phyloP scores from a whole-genome alignment of 1,140 invertebrate genomes.

The Drosophila tristis region DNA sequence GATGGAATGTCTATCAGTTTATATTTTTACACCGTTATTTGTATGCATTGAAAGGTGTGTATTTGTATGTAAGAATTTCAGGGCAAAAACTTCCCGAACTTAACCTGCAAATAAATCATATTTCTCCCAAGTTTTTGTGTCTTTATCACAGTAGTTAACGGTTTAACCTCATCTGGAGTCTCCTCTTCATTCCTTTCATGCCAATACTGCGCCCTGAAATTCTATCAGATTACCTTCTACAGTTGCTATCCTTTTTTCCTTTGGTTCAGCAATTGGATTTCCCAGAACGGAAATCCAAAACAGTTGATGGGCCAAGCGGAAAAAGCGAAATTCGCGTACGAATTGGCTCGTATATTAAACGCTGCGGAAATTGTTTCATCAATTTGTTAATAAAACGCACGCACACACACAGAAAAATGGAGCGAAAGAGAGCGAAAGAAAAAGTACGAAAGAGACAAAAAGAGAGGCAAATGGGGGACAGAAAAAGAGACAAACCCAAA shows the following conservation, averaged over 20 bases:
- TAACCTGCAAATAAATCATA: not conserved
- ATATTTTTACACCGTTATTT: slow-evolving; percentile 8
- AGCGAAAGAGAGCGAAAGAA: slow-evolving; percentile 6
- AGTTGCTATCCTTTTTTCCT: not conserved
- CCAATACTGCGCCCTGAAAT: not conserved
- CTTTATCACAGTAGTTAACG: no score
- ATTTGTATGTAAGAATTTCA: not conserved
- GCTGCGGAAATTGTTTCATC: slow-evolving; percentile 82
- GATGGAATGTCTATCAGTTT: slow-evolving; percentile 25
- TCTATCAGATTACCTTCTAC: not conserved
- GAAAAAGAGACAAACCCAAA: no score
- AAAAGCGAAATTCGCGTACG: slow-evolving; percentile 26
- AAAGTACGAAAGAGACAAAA: no score
- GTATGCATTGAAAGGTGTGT: not conserved
- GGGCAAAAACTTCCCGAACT: no score
- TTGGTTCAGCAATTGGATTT: slow-evolving; percentile 17
- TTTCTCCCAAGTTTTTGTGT: not conserved
- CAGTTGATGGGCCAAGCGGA: slow-evolving; percentile 57
- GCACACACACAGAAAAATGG: not conserved
- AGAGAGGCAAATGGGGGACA: no score
- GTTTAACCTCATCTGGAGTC: no score
- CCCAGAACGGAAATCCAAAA: slow-evolving; percentile 65
- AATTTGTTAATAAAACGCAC: slow-evolving; percentile 79
- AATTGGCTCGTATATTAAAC: slow-evolving; percentile 77
- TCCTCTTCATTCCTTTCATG: not conserved